Base-by-base conservation (phyloP, 2,888 invertebrate genomes). In the Agrotis segetum region DNA sequence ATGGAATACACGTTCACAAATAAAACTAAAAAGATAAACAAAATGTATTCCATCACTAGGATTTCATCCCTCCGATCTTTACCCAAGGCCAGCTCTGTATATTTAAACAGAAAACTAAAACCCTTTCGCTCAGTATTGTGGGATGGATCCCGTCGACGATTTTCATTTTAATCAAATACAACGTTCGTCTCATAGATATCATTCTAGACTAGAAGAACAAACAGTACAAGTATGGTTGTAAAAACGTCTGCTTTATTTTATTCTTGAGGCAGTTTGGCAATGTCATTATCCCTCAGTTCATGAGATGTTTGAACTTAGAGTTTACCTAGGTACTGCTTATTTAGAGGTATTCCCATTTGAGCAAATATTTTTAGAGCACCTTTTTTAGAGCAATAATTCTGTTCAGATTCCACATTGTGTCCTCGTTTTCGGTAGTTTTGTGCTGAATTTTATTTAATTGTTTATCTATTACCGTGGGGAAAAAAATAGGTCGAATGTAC, bases 121-220 rank as follows among this genome's bases (percentile, higher is more conserved):
- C 53, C 56, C 50, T 74, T 69, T 75, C 21, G 24, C 29, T 52
- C 55, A 55, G 62, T 69, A 75, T 72, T 78, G 79, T 76, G 64
- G 29, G 49, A 53, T 40, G 77, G 58, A 62, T 78, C 52, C 75
- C 68, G 66, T 58, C 60, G 64, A 77, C 76, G 75, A 89, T 90
- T 90, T 89, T 85, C 87, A 89, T 90, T 90, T 90, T 88, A 88
- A 90, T 90, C 82, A 89, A 89, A 89, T 82, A 82, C 71, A 70
- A 73, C 59, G 16, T 66, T 64, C 46, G 68, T 68, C 61, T 74
- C 72, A 71, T 63, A 64, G 64, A 77, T 78, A 52, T 72, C 74
- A 75, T 83, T 56, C 63, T 49, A 60, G 60, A 65, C 69, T 78
- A 63, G 82, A 66, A 49, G 40, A 14, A 71, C 9, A 34, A 40